Base-by-base conservation (phyloP, 2,888 invertebrate genomes). In the Apantesis nais region DNA sequence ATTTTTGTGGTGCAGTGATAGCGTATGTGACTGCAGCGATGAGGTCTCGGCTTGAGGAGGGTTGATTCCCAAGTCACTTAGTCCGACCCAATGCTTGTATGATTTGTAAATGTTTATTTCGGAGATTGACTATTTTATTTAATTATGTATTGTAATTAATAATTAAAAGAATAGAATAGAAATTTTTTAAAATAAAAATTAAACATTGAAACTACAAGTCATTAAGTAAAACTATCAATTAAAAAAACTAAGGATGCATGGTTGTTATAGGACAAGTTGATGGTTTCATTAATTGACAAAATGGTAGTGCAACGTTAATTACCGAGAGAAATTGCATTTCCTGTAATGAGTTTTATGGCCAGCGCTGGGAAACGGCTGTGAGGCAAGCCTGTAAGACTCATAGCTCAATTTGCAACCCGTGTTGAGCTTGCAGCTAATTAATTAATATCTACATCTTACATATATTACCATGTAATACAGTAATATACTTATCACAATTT, bases 281-380 rank as follows among this genome's bases (percentile, higher is more conserved):
- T 80, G 81, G 80, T 83, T 85, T 78, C 74, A 78, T 79, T 85
- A 87, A 88, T 88, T 87, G 87, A 86, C 83, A 86, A 81, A 84
- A 80, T 84, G 86, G 85, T 85, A 77, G 85, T 83, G 86, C 85
- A 84, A 85, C 86, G 86, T 88, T 88, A 87, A 83, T 87, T 90
- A 90, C 87, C 86, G 84, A 86, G 87, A 86, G 86, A 88, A 88
- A 89, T 89, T 86, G 89, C 86, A 83, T 80, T 81, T 84, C 77
- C 83, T 83, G 83, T 89, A 89, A 89, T 87, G 85, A 86, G 87
- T 88, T 90, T 89, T 90, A 90, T 88, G 87, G 84, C 79, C 82
- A 80, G 76, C 76, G 82, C 75, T 77, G 85, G 83, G 78, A 81
- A 78, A 75, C 74, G 75, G 74, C 78, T 77, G 58, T 66, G 60